Conservation (phyloP, 2,113 vertebrate genomes). For the Toxotes jaculatrix region DNA sequence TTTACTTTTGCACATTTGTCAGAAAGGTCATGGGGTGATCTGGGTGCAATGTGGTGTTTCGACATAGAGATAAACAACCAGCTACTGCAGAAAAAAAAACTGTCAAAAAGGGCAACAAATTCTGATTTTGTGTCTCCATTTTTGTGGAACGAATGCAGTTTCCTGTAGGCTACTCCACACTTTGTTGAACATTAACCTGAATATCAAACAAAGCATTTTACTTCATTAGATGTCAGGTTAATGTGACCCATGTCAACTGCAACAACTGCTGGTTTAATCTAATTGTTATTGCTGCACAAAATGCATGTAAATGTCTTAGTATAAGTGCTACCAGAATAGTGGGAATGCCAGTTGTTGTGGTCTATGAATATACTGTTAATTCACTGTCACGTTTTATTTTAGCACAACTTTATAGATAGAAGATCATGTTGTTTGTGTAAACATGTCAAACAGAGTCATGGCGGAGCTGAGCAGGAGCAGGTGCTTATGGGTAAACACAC, state of each 20-base stretch:
- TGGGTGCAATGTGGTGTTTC: neutral
- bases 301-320: neutral
- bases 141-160: too few species aligned
- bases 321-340: neutral
- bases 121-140: too few species aligned
- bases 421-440: conserved; percentile 56
- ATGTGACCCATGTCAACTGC: neutral
- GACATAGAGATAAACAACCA: too few species aligned
- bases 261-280: too few species aligned
- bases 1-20: neutral
- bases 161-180: neutral
- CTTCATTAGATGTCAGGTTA: too few species aligned
- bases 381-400: neutral
- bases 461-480: conserved; percentile 13
- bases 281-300: neutral
- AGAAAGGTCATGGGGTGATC: neutral
- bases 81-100: neutral
- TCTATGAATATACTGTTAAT: neutral
- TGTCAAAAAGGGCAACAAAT: too few species aligned
- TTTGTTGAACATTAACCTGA: neutral
- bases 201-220: neutral
- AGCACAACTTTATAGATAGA: neutral
- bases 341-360: neutral
- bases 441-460: conserved; percentile 29
- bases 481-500: conserved; percentile 61